These are phyloP conservation scores for Brachionus paranguensis DNA, from an alignment of 1,140 invertebrate species.

Conservation along the genomic window DNA sequence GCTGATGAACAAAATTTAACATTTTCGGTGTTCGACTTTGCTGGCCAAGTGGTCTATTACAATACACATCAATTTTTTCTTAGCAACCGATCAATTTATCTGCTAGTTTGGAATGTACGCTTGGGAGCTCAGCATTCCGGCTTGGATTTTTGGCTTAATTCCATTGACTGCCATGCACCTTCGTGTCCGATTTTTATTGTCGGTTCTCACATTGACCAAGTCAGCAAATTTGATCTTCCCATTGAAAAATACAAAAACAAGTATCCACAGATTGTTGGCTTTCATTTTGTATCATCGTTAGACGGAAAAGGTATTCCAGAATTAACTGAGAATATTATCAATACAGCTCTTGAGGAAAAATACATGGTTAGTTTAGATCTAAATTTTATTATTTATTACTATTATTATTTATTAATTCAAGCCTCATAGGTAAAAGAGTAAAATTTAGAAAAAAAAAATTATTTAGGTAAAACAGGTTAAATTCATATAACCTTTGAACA, in stretches of 20 bases:
- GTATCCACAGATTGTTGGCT: slow-evolving; percentile 50
- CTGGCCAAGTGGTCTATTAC: slow-evolving; percentile 55
- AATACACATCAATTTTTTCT: slow-evolving; percentile 56
- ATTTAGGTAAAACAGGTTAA: no score
- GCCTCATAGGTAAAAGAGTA: no score
- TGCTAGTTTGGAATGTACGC: slow-evolving; percentile 53
- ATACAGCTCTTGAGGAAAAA: slow-evolving; percentile 30
- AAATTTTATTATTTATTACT: no score
- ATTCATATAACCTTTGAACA: no score
- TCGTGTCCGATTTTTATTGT: slow-evolving; percentile 51
- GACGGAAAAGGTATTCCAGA: slow-evolving; percentile 46
- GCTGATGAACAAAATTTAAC: slow-evolving; percentile 41
- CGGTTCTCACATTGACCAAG: slow-evolving; percentile 53
- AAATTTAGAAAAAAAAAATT: no score
- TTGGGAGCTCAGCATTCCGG: slow-evolving; percentile 53
- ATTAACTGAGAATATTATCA: not conserved
- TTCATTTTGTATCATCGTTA: slow-evolving; percentile 50
- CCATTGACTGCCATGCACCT: slow-evolving; percentile 53
- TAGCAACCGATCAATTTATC: slow-evolving; percentile 51
- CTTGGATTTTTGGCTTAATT: slow-evolving; percentile 54
- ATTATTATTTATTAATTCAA: no score
- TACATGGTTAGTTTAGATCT: slow-evolving; percentile 26
- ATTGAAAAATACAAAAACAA: slow-evolving; percentile 44
- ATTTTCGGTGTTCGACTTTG: slow-evolving; percentile 53
- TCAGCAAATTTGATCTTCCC: slow-evolving; percentile 46